These are phyloP conservation scores for Batillaria attramentaria DNA, from an alignment of 1,140 invertebrate species.

Conservation along the genomic window DNA sequence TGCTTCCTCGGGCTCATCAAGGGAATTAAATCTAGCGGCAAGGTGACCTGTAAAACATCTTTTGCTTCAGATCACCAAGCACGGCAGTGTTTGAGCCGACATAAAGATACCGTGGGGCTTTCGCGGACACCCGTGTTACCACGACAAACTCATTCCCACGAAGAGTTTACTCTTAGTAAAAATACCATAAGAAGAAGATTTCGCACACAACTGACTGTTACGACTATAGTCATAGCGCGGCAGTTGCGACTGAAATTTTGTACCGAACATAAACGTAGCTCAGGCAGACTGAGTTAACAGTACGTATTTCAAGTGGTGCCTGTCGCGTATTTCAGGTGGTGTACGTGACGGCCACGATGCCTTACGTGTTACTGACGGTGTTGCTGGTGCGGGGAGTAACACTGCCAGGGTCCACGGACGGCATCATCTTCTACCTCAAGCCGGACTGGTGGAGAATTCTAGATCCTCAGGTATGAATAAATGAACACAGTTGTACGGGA, in stretches of 20 bases:
- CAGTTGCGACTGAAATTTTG: too few relatives aligned
- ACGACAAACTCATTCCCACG: too few relatives aligned
- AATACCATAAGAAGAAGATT: too few relatives aligned
- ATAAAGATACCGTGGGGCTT: neutral
- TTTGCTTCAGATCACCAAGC: neutral
- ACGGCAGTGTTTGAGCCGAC: neutral
- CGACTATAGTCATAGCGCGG: too few relatives aligned
- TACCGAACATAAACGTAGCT: too few relatives aligned
- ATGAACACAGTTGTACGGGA: neutral
- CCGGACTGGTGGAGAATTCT: constrained; percentile 8
- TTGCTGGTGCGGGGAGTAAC: constrained; percentile 27
- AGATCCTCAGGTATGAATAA: neutral
- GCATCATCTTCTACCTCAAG: constrained; percentile 25
- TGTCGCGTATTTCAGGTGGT: too few relatives aligned
- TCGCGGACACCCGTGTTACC: neutral
- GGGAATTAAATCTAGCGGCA: constrained; percentile 72
- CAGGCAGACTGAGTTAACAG: too few relatives aligned
- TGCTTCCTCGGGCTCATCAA: constrained; percentile 68
- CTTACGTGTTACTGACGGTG: constrained; percentile 22
- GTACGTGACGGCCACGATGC: constrained; percentile 29
- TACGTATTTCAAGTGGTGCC: too few relatives aligned
- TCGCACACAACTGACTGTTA: too few relatives aligned
- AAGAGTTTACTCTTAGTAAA: too few relatives aligned
- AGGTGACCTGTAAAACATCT: constrained; percentile 52
- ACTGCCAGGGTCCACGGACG: constrained; percentile 1